These are phyloP conservation scores for Cololabis saira DNA, from an alignment of 2,113 vertebrate species.

Conservation along the genomic window DNA sequence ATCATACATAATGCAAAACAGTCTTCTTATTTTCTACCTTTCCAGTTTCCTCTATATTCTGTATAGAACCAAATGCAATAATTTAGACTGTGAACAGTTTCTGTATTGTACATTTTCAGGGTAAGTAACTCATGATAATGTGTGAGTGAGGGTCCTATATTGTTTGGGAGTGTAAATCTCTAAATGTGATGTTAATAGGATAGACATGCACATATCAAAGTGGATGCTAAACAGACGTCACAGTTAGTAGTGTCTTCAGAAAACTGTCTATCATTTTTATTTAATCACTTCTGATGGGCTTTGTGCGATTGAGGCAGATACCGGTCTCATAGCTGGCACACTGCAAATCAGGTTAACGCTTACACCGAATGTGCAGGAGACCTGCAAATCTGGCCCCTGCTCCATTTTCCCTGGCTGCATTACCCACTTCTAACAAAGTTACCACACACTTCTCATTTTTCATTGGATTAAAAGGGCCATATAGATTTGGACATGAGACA, in stretches of 20 bases:
- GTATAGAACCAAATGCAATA: neutral
- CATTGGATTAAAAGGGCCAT: constrained; percentile 78
- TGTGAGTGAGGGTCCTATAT: neutral
- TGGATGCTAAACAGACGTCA: constrained; percentile 50
- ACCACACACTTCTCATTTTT: constrained; percentile 77
- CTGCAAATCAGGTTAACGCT: constrained; percentile 72
- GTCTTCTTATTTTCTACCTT: constrained; percentile 32
- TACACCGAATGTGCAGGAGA: constrained; percentile 66
- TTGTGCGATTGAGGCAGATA: constrained; percentile 66
- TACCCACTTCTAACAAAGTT: constrained; percentile 78
- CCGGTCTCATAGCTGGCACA: constrained; percentile 64
- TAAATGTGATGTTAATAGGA: constrained; percentile 14
- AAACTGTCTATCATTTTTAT: constrained; percentile 72
- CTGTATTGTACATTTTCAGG: constrained; percentile 7
- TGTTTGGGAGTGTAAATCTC: neutral
- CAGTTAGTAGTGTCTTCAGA: constrained; percentile 44
- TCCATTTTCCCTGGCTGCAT: constrained; percentile 75
- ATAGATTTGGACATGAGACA: constrained; percentile 73
- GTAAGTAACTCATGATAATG: constrained; percentile 1
- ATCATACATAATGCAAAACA: constrained; percentile 21
- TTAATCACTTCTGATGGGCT: constrained; percentile 72
- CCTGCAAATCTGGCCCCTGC: constrained; percentile 67
- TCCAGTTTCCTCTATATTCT: constrained; percentile 13
- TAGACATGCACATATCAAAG: constrained; percentile 2
- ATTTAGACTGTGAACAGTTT: neutral